phyloP scores from a whole-genome alignment of 2,888 invertebrate genomes.

The Stenichneumon culpator region DNA sequence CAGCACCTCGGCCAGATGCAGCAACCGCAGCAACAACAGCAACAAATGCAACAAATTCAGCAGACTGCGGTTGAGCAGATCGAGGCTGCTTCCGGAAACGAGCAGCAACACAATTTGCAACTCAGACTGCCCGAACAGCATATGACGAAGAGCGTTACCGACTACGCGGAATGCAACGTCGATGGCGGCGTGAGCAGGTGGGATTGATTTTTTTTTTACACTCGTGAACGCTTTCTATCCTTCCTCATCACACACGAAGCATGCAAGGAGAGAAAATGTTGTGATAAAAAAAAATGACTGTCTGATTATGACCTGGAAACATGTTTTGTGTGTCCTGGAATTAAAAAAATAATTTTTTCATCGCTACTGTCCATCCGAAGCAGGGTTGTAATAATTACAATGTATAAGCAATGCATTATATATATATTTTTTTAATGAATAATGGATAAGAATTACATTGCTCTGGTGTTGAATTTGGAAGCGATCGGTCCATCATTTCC shows the following conservation, averaged over 20 bases:
- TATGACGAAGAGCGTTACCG: constrained; percentile 70
- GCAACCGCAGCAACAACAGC: constrained; percentile 65
- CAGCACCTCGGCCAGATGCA: constrained; percentile 53
- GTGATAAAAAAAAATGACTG: too few species aligned
- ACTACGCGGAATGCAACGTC: constrained; percentile 73
- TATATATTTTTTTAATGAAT: too few species aligned
- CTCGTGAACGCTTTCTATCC: neutral
- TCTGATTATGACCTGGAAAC: too few species aligned
- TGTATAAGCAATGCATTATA: too few species aligned
- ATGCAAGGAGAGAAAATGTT: too few species aligned
- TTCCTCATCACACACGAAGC: too few species aligned
- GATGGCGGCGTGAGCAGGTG: constrained; percentile 79
- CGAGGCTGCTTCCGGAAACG: constrained; percentile 38
- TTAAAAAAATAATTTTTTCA: too few species aligned
- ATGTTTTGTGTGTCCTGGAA: too few species aligned
- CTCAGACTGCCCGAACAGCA: constrained; percentile 78
- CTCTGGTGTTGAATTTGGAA: neutral
- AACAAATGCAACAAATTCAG: constrained; percentile 65
- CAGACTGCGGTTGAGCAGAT: constrained; percentile 34
- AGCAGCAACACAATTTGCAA: constrained; percentile 76
- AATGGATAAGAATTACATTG: too few species aligned
- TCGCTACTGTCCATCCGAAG: too few species aligned
- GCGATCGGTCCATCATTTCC: too few species aligned
- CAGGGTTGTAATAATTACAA: too few species aligned
- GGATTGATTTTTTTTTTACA: constrained; percentile 40